Base-by-base conservation (phyloP, 1,140 invertebrate genomes). In the Caerostris extrusa region DNA sequence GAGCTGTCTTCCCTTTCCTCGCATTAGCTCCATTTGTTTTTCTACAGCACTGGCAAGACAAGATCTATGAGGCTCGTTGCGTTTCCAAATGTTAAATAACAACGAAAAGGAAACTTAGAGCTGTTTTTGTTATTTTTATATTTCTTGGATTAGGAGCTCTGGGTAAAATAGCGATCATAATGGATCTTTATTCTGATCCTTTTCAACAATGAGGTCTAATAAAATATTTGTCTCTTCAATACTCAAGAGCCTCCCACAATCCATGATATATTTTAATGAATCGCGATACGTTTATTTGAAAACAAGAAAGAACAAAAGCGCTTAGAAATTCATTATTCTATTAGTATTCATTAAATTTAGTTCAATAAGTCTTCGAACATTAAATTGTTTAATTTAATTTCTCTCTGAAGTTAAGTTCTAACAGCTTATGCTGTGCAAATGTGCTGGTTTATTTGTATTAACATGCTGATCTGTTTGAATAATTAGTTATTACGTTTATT, bases 361-460 rank as follows among this genome's bases (percentile, higher is more conserved):
- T 77, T 50, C 50, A 77, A 77, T 77, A 34, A 77, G 34, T 53
- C 10, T 53, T 5, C 19, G 53, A 77, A 77, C 71, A 53, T 77
- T 77, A 34, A 77, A 12, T 53, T 77, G 34, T 77, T 77, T 77
- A 77, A 77, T 77, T 77, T 77, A 77, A 77, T 77, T 77, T 77
- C 10, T 77, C 71, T 64, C 10, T 50, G 50, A 12, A 8, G 34
- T 12, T 50, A 77, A 77, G 53, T 3, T 77, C 34, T 77, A 8
- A 12, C 19, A 12, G 34, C 34, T 50, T 8, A 7, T 77, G 14
- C 50, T 53, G 34, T 5, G 53, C 34, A 50, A 77, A 77, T 77
- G 5, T 77, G 8, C 34, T 77, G 50, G 34, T 34, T 77, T 77
- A 34, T 34, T 34, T 34, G 34, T 34, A 34, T 34, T 34, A 34